phyloP scores from a whole-genome alignment of 1,140 invertebrate species.

The Bilobella aurantiaca region DNA sequence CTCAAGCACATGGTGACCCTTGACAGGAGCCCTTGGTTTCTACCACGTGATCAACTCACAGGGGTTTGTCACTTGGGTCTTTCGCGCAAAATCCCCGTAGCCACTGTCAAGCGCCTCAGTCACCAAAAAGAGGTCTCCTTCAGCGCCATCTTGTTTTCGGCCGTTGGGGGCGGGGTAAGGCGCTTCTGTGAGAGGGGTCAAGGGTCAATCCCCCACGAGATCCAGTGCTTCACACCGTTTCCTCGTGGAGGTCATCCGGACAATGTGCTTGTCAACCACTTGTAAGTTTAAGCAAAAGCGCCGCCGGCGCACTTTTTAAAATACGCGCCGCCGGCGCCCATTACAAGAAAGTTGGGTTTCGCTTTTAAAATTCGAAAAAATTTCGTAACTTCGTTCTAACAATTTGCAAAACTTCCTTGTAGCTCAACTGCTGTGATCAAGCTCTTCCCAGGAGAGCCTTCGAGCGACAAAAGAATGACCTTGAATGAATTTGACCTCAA shows the following conservation, averaged over 20 bases:
- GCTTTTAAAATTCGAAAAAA: too few species aligned
- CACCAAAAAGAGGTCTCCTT: slow-evolving; percentile 6
- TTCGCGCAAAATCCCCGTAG: slow-evolving; percentile 19
- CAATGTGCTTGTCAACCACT: slow-evolving; percentile 29
- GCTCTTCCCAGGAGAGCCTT: slow-evolving; percentile 9
- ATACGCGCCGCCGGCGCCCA: too few species aligned
- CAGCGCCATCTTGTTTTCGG: slow-evolving; percentile 22
- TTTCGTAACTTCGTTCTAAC: background rate
- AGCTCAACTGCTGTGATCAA: slow-evolving; percentile 20
- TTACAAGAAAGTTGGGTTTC: too few species aligned
- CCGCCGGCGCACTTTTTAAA: too few species aligned
- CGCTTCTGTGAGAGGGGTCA: background rate
- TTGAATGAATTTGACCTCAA: slow-evolving; percentile 10
- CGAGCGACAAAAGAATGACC: background rate
- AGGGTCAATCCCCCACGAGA: slow-evolving; percentile 11
- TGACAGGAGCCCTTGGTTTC: slow-evolving; percentile 21
- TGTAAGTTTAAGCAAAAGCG: too few species aligned
- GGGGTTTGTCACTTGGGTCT: slow-evolving; percentile 15
- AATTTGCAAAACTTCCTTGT: background rate
- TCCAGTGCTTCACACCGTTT: slow-evolving; percentile 20
- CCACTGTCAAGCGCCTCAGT: slow-evolving; percentile 9
- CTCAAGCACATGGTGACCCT: slow-evolving; percentile 13
- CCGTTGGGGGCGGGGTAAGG: slow-evolving; percentile 19
- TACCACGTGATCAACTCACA: slow-evolving; percentile 15
- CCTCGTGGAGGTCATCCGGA: slow-evolving; percentile 24